A percentile compares a stretch with the other conserved stretches of the same genome.
Evolutionary conservation across 2,797 vertebrate species (phyloP).

Genomic region (Muscicapa striata): DNA sequence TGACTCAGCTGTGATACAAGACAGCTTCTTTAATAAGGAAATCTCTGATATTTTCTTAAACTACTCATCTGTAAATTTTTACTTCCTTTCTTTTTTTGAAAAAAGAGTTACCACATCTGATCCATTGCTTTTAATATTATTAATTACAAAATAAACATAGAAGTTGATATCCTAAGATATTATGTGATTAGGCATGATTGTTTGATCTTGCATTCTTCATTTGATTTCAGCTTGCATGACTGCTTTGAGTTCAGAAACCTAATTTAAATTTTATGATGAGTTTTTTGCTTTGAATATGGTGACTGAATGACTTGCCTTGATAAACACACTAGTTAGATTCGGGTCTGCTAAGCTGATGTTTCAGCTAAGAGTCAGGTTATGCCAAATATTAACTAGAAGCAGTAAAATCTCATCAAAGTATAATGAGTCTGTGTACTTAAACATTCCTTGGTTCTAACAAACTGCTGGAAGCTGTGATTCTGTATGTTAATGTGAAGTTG

Average conservation of each 20-base stretch:
- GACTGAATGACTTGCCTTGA: not conserved
- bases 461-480: not conserved
- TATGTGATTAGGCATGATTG: not conserved
- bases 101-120: not conserved
- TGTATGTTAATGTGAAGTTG: not conserved
- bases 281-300: not conserved
- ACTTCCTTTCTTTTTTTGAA: not conserved
- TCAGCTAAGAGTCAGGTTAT: not conserved
- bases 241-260: not conserved
- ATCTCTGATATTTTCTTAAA: not conserved
- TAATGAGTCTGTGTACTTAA: not conserved
- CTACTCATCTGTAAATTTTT: not conserved
- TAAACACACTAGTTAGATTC: not conserved
- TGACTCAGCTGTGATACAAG: not conserved
- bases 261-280: not conserved
- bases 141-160: not conserved
- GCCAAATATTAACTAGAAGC: constrained; percentile 34
- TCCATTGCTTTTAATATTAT: not conserved
- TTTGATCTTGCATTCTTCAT: not conserved
- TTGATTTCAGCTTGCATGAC: not conserved
- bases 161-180: not conserved
- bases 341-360: not conserved
- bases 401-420: not conserved
- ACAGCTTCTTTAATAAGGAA: not conserved
- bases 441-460: not conserved